A percentile compares a stretch with the other conserved stretches of the same genome.
Evolutionary conservation across 2,888 invertebrate genomes (phyloP).

Genomic region (Octonoba sinensis): DNA sequence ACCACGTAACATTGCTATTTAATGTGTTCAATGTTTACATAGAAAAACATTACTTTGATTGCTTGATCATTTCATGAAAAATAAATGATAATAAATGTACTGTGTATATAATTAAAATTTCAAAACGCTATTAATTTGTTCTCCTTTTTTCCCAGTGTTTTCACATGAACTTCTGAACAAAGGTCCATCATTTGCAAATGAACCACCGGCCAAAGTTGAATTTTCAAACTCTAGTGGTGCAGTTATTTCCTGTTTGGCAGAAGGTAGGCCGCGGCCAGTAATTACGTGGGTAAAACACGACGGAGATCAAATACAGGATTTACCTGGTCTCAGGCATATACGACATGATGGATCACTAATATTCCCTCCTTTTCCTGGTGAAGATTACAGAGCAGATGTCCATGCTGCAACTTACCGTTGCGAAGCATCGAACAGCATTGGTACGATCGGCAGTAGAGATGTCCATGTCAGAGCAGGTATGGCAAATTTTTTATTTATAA

Average conservation of each 20-base stretch:
- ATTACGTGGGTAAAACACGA: slow-evolving; percentile 53
- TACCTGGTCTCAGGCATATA: slow-evolving; percentile 61
- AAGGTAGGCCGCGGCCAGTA: slow-evolving; percentile 39
- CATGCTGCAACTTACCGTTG: slow-evolving; percentile 95
- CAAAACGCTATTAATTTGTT: too few species aligned
- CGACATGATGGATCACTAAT: slow-evolving; percentile 84
- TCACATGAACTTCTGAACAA: slow-evolving; percentile 24
- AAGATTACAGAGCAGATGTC: slow-evolving; percentile 92
- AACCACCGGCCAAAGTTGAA: slow-evolving; percentile 49
- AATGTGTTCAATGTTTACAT: too few species aligned
- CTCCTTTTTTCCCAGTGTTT: slow-evolving; percentile 18
- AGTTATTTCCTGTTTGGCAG: slow-evolving; percentile 46
- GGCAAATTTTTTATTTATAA: slow-evolving; percentile 67
- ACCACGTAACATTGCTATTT: too few species aligned
- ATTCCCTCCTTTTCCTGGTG: slow-evolving; percentile 93
- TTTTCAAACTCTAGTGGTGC: slow-evolving; percentile 60
- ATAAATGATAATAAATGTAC: too few species aligned
- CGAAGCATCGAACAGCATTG: slow-evolving; percentile 88
- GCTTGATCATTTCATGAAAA: too few species aligned
- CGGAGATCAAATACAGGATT: slow-evolving; percentile 30
- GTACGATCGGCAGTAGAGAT: slow-evolving; percentile 90
- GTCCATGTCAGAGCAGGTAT: slow-evolving; percentile 96
- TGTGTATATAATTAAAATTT: too few species aligned
- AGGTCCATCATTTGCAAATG: slow-evolving; percentile 59
- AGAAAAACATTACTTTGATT: too few species aligned